These are phyloP conservation scores for Andricus quercusramuli DNA, from an alignment of 2,888 invertebrate genomes.

Conservation along the genomic window DNA sequence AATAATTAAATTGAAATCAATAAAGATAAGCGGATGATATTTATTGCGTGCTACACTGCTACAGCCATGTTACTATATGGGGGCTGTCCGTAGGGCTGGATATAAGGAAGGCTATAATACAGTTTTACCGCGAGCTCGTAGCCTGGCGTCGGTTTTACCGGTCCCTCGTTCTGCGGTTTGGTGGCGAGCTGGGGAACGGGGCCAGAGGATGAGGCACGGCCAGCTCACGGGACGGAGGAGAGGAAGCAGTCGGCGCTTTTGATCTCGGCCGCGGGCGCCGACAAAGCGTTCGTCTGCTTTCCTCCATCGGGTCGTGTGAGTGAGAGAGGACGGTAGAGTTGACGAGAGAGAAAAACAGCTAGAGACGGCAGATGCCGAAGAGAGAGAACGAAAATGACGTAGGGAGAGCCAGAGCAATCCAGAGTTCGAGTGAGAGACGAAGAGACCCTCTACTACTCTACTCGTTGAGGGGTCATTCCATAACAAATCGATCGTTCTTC, in stretches of 20 bases:
- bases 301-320: slow-evolving; percentile 65
- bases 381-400: slow-evolving; percentile 44
- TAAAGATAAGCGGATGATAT: slow-evolving; percentile 62
- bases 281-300: slow-evolving; percentile 74
- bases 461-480: slow-evolving; percentile 39
- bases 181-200: slow-evolving; percentile 46
- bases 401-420: slow-evolving; percentile 44
- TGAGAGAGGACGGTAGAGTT: slow-evolving; percentile 53
- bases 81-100: slow-evolving; percentile 61
- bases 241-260: slow-evolving; percentile 73
- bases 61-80: slow-evolving; percentile 54
- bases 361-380: slow-evolving; percentile 25
- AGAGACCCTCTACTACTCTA: slow-evolving; percentile 29
- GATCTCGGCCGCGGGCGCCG: slow-evolving; percentile 77
- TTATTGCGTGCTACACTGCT: slow-evolving; percentile 59
- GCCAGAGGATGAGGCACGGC: slow-evolving; percentile 55
- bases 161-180: slow-evolving; percentile 56
- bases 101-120: slow-evolving; percentile 72
- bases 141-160: slow-evolving; percentile 66
- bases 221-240: slow-evolving; percentile 58
- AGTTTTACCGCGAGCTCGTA: slow-evolving; percentile 69
- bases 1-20: slow-evolving; percentile 61
- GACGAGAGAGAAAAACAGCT: slow-evolving; percentile 44
- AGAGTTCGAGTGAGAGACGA: slow-evolving; percentile 46
- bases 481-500: slow-evolving; percentile 40